phyloP scores from a whole-genome alignment of 64 coral and sea anemone genomes.

The Exaiptasia diaphana region DNA sequence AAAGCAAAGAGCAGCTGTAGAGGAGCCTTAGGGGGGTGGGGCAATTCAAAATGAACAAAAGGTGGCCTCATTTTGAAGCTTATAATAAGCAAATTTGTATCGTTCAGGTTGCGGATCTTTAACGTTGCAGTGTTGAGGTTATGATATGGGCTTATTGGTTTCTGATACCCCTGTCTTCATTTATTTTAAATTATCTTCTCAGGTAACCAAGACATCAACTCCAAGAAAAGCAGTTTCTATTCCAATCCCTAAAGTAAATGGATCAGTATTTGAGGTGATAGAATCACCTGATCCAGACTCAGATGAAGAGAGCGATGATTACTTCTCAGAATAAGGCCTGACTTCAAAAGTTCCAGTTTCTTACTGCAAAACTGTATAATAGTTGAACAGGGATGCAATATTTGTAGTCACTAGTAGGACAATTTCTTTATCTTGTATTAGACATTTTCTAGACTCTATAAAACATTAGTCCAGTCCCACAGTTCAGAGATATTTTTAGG shows the following conservation, averaged over 20 bases:
- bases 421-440: no score
- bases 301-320: constrained; percentile 45
- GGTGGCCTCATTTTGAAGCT: neutral
- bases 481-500: no score
- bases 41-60: neutral
- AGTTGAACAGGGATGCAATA: no score
- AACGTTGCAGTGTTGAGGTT: no score
- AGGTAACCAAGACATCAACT: constrained; percentile 37
- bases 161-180: neutral
- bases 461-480: no score
- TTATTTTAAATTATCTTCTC: neutral
- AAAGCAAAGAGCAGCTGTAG: neutral
- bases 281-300: constrained; percentile 50
- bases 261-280: constrained; percentile 61
- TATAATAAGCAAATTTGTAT: neutral
- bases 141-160: no score
- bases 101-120: neutral
- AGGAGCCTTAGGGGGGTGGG: neutral
- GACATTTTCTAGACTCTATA: no score
- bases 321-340: constrained; percentile 42
- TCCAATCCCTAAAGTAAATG: neutral
- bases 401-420: no score
- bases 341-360: no score
- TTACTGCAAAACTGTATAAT: no score
- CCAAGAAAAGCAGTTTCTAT: constrained; percentile 15